Percentiles rank a stretch among this genome's conserved stretches.
phyloP scores from a whole-genome alignment of 2,113 vertebrate genomes.

The Hippocampus abdominalis region DNA sequence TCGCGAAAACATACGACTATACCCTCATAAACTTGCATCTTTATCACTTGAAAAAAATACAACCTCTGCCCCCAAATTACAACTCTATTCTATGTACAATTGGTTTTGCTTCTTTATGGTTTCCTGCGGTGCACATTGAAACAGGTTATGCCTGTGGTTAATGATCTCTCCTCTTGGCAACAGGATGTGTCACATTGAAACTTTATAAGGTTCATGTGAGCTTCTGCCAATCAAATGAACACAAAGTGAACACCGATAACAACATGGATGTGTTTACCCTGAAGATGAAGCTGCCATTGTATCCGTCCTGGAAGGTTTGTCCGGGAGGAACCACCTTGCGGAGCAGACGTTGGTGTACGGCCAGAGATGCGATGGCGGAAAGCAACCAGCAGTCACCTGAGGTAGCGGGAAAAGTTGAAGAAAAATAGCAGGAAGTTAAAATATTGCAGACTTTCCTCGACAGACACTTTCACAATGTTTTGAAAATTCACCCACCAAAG shows the following conservation, averaged over 20 bases:
- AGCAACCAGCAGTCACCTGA: slow-evolving; percentile 78
- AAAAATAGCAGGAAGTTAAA: not conserved
- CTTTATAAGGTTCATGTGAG: not conserved
- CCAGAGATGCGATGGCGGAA: slow-evolving; percentile 72
- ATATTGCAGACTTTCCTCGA: not conserved
- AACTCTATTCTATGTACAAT: not conserved
- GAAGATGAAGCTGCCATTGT: slow-evolving; percentile 72
- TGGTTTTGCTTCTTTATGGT: not conserved
- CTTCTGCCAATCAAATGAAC: not conserved
- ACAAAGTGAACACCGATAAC: not conserved
- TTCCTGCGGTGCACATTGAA: not conserved
- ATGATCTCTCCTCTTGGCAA: not conserved
- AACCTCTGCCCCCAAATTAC: too few relatives aligned
- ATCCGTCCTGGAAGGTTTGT: slow-evolving; percentile 65
- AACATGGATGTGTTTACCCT: slow-evolving; percentile 45
- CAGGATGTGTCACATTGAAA: not conserved
- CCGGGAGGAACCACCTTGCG: slow-evolving; percentile 61
- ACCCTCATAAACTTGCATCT: not conserved
- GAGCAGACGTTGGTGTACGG: slow-evolving; percentile 58
- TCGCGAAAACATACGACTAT: not conserved
- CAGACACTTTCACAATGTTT: not conserved
- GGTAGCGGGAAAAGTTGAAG: not conserved
- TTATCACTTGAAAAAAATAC: not conserved
- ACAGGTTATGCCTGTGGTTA: not conserved
- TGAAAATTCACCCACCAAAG: not conserved